Conservation (phyloP, 1,140 invertebrate genomes). For the Hyposmocoma kahamanoa region DNA sequence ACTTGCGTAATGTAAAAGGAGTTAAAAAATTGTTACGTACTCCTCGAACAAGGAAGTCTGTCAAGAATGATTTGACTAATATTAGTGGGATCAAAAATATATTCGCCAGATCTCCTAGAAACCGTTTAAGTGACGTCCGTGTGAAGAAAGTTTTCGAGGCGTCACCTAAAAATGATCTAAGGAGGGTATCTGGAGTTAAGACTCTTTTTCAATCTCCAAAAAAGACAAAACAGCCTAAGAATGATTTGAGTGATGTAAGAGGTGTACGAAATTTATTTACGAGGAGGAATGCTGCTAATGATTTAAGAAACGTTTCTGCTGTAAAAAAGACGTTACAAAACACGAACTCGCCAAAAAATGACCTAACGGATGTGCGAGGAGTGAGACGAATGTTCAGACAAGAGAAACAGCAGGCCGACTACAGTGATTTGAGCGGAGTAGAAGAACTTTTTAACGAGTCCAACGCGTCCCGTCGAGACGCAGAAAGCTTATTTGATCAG, state of each 20-base stretch:
- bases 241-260: conserved; percentile 48
- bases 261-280: conserved; percentile 49
- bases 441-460: conserved; percentile 37
- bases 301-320: conserved; percentile 51
- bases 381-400: conserved; percentile 44
- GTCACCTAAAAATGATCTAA: conserved; percentile 63
- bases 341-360: conserved; percentile 34
- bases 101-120: conserved; percentile 47
- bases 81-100: conserved; percentile 53
- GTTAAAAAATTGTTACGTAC: conserved; percentile 46
- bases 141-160: conserved; percentile 42
- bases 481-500: conserved; percentile 40
- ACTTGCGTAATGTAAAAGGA: conserved; percentile 55
- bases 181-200: conserved; percentile 49
- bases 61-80: conserved; percentile 59
- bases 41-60: conserved; percentile 36
- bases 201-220: conserved; percentile 33
- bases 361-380: conserved; percentile 47
- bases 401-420: conserved; percentile 15
- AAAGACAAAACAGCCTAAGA: conserved; percentile 32
- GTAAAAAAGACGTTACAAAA: conserved; percentile 38
- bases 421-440: conserved; percentile 25
- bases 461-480: conserved; percentile 8
- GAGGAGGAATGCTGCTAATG: conserved; percentile 30
- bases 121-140: conserved; percentile 55